Evolutionary conservation across 2,113 vertebrate genomes (phyloP).

Genomic region (Sturnira hondurensis): DNA sequence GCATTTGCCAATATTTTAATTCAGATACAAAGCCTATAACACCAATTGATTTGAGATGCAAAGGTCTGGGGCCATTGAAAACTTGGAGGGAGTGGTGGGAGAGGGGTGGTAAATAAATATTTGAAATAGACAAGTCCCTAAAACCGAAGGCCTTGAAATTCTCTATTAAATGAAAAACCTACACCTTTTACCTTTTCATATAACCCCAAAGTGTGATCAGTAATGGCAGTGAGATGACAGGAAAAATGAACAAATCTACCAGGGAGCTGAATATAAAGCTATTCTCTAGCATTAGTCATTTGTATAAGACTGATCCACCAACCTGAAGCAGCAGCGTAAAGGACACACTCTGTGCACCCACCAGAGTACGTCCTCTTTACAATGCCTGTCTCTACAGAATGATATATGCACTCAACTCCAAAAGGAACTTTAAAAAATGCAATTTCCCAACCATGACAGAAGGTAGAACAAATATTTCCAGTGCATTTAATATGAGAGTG

Average conservation of each 20-base stretch:
- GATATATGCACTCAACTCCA: background rate
- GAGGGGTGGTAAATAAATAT: background rate
- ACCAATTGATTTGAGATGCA: background rate
- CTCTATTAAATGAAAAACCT: background rate
- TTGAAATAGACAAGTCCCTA: background rate
- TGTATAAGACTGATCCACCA: background rate
- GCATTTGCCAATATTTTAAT: conserved; percentile 29
- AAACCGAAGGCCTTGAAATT: conserved; percentile 4
- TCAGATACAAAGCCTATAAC: background rate
- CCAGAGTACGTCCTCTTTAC: background rate
- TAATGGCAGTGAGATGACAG: background rate
- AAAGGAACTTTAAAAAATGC: background rate
- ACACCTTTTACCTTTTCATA: background rate
- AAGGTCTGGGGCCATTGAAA: background rate
- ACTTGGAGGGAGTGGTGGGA: too few species aligned
- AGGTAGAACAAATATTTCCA: background rate
- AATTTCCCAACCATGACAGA: background rate
- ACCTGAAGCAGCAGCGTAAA: background rate
- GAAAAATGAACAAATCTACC: background rate
- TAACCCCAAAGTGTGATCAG: background rate
- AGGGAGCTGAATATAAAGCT: background rate
- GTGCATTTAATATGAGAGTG: background rate
- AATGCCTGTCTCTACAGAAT: background rate
- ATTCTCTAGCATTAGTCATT: background rate
- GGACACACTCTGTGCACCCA: background rate